phyloP scores from a whole-genome alignment of 2,888 invertebrate genomes.

The Ashinkailepas kermadecensis region DNA sequence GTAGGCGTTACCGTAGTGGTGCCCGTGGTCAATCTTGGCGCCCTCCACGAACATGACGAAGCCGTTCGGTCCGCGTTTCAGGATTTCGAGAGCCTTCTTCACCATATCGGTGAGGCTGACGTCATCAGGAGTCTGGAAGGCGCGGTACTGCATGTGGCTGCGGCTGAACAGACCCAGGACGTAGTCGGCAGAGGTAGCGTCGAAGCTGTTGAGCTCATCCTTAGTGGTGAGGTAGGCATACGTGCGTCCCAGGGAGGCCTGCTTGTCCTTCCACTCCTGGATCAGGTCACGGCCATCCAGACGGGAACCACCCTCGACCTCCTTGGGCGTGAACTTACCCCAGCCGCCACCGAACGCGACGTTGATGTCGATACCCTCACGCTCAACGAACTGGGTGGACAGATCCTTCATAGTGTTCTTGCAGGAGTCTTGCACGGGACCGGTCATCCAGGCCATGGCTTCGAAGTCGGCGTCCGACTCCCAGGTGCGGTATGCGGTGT shows the following conservation, averaged over 20 bases:
- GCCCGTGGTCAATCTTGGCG: too few species aligned
- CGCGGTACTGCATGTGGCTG: too few species aligned
- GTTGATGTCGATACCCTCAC: constrained; percentile 2
- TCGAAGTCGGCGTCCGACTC: constrained; percentile 13
- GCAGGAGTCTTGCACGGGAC: constrained; percentile 3
- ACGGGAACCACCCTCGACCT: background rate
- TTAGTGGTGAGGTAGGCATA: background rate
- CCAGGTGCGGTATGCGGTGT: constrained; percentile 9
- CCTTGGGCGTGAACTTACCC: background rate
- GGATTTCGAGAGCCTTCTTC: too few species aligned
- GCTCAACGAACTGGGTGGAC: background rate
- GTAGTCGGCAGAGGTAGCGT: too few species aligned
- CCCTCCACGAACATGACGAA: too few species aligned
- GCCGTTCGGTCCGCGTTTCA: too few species aligned
- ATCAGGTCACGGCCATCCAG: background rate
- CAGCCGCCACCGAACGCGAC: constrained; percentile 1
- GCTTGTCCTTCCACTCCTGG: constrained; percentile 17
- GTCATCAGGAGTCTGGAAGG: too few species aligned
- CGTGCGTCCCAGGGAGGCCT: background rate
- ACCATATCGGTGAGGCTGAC: too few species aligned
- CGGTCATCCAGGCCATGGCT: constrained; percentile 11
- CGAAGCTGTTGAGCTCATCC: too few species aligned
- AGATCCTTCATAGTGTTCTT: background rate
- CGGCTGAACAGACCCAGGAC: too few species aligned
- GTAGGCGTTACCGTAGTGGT: too few species aligned